These are phyloP conservation scores for Hydropsyche betteni DNA, from an alignment of 2,888 invertebrate species.

Conservation along the genomic window DNA sequence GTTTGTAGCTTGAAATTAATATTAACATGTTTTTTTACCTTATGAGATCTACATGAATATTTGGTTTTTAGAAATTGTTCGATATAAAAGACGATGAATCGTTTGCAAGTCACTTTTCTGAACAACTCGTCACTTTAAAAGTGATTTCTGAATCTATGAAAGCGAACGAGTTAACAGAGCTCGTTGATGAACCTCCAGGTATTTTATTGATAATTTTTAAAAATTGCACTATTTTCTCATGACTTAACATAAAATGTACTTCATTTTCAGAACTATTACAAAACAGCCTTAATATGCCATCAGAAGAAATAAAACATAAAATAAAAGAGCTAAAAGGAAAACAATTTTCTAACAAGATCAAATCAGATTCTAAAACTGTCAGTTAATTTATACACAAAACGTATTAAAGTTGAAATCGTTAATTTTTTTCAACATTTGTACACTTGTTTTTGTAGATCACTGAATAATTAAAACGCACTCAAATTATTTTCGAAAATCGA, in stretches of 20 bases:
- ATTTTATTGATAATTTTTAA: conserved; percentile 27
- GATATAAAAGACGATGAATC: conserved; percentile 69
- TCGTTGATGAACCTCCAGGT: conserved; percentile 72
- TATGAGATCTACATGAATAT: conserved; percentile 27
- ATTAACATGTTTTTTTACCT: not conserved
- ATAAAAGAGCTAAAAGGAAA: not conserved
- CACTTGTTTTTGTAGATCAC: too few species aligned
- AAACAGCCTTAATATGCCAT: not conserved
- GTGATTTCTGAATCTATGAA: conserved; percentile 70
- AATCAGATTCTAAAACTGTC: conserved; percentile 2
- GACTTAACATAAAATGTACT: not conserved
- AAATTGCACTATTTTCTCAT: not conserved
- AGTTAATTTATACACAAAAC: too few species aligned
- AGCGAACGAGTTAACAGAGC: conserved; percentile 68
- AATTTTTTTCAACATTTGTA: too few species aligned
- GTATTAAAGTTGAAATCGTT: too few species aligned
- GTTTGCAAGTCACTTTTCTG: conserved; percentile 78
- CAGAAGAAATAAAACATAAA: not conserved
- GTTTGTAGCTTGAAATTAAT: not conserved
- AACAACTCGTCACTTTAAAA: conserved; percentile 74
- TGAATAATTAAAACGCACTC: too few species aligned
- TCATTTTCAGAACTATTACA: not conserved
- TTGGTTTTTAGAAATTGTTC: conserved; percentile 67
- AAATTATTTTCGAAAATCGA: too few species aligned
- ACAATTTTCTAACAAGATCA: not conserved